A percentile compares a stretch with the other conserved stretches of the same genome.
phyloP scores from a whole-genome alignment of 2,797 vertebrate species.

The Protosalanx chinensis region DNA sequence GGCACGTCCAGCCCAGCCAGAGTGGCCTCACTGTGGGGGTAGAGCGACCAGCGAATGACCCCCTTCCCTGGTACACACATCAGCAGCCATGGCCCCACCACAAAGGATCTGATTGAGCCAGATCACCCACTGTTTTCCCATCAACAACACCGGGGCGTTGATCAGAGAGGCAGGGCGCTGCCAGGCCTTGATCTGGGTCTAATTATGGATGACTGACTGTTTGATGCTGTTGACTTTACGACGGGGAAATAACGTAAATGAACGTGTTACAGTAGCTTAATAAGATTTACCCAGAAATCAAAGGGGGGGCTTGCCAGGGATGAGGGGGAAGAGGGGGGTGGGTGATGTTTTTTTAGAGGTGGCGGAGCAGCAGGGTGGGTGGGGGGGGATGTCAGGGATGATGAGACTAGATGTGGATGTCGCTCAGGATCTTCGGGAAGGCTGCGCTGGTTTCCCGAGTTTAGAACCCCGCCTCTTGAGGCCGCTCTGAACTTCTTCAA shows the following conservation, averaged over 20 bases:
- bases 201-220: constrained; percentile 27
- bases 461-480: no score
- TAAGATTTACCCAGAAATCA: constrained; percentile 34
- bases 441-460: no score
- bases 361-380: no score
- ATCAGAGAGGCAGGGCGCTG: constrained; percentile 13
- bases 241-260: constrained; percentile 42
- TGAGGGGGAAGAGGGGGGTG: background rate
- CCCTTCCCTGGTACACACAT: background rate
- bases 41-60: background rate
- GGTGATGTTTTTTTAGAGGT: background rate
- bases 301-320: constrained; percentile 14
- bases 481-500: no score
- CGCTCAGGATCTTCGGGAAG: no score
- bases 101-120: constrained; percentile 7
- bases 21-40: background rate
- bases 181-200: constrained; percentile 23
- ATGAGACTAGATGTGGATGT: no score
- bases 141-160: constrained; percentile 3
- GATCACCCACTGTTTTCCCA: background rate
- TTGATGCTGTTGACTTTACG: constrained; percentile 25
- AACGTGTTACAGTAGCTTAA: constrained; percentile 13
- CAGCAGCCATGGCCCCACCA: background rate
- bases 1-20: no score
- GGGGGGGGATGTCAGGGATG: no score